Base-by-base conservation (phyloP, 2,113 vertebrate genomes). In the Laticauda laticaudata region DNA sequence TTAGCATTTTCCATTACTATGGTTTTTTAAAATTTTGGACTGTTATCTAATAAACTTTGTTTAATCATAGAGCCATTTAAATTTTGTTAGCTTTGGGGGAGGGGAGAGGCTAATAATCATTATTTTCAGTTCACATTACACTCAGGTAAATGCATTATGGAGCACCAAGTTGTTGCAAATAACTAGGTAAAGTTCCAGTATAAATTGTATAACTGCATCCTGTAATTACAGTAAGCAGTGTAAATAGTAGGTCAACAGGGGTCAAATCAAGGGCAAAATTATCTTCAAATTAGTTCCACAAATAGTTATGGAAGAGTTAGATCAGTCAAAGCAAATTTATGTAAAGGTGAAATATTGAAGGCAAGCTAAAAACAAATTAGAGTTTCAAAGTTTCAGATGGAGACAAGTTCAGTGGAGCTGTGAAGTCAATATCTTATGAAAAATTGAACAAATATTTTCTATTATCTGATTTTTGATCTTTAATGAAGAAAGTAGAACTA, bases 281-380 rank as follows among this genome's bases (percentile, higher is more conserved):
- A 55, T 90, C 4, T n/a, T 86, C 75, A 86, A 61, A 90, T 86
- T 93, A 93, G 18, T 56, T 86, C 54, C 57, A 39, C 43, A 90
- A 59, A 93, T 20, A 90, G 43, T n/a, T 86, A 86, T 45, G 51
- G 43, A 90, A 93, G 54, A 86, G 53, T 86, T 29, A 86, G 88
- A 61, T 45, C 11, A 39, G 54, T 7, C 26, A 61, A 12, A 86
- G 29, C 21, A 90, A n/a, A 24, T 53, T 23, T 93, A 56, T n/a
- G 59, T 81, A 59, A 86, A 57, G 5, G 29, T 48, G 4, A 89
- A 88, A 5, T 29, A 20, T n/a, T 34, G 11, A 59, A 26, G n/a
- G 4, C 26, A 59, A 90, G 88, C 87, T 18, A 39, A 90, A 92
- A 90, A 29, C 54, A 34, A 48, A 90, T 3, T 34, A 4, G 51